Conservation (phyloP, 1,140 invertebrate species). For the Drosophila equinoxialis region DNA sequence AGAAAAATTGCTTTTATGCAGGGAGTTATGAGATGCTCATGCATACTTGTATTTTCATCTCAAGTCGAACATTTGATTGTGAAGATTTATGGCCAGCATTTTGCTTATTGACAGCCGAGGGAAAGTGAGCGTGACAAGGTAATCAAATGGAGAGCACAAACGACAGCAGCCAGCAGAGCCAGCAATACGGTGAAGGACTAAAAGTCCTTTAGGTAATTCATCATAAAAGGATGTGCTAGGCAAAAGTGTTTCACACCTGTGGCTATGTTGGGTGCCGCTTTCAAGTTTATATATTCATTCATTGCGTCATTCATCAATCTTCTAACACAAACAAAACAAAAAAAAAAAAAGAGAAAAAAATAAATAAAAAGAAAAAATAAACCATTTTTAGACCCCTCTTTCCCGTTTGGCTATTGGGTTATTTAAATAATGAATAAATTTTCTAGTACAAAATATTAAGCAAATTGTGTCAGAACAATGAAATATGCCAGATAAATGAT, state of each 20-base stretch:
- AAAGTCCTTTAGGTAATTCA: conserved; percentile 64
- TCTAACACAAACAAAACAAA: conserved; percentile 19
- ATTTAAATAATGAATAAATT: conserved; percentile 14
- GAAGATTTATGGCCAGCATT: conserved; percentile 67
- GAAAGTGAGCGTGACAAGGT: conserved; percentile 57
- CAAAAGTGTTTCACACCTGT: conserved; percentile 42
- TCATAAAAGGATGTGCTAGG: conserved; percentile 59
- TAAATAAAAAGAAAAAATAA: conserved; percentile 39
- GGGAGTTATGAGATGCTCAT: too few species aligned
- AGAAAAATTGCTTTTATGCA: too few species aligned
- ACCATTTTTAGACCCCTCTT: not conserved
- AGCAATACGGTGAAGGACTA: conserved; percentile 1
- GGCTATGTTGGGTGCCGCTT: conserved; percentile 26
- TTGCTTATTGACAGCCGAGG: conserved; percentile 73
- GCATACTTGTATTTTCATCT: not conserved
- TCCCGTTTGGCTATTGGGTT: conserved; percentile 8
- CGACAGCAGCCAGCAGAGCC: conserved; percentile 7
- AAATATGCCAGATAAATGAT: conserved; percentile 9
- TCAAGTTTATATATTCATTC: conserved; percentile 28
- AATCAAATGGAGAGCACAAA: conserved; percentile 52
- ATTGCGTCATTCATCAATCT: conserved; percentile 42
- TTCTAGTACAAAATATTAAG: conserved; percentile 2
- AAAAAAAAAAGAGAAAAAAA: not conserved
- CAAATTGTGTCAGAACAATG: conserved; percentile 7
- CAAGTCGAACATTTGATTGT: conserved; percentile 9